A percentile compares a stretch with the other conserved stretches of the same genome.
Evolutionary conservation across 2,888 invertebrate genomes (phyloP).

Genomic region (Acronicta alni): DNA sequence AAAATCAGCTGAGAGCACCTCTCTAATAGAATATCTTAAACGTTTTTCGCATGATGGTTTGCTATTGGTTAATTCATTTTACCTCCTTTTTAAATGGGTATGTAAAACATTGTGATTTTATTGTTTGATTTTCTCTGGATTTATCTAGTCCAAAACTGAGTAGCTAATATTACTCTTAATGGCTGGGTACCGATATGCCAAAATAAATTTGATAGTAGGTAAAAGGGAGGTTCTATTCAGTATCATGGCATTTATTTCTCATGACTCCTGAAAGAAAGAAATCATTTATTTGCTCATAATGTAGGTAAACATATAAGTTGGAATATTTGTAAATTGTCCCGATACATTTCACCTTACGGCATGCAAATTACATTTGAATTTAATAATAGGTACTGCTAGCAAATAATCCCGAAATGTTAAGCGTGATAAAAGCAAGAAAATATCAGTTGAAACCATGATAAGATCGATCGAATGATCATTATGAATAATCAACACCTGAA

Average conservation of each 20-base stretch:
- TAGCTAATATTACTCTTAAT: conserved; percentile 10
- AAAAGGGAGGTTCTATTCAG: not conserved
- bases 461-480: no score
- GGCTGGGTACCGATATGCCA: not conserved
- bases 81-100: conserved; percentile 8
- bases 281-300: no score
- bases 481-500: no score
- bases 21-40: conserved; percentile 12
- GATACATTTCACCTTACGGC: no score
- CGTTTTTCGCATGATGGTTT: conserved; percentile 1
- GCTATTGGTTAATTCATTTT: conserved; percentile 35
- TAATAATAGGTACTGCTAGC: no score
- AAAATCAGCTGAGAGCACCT: not conserved
- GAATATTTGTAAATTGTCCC: no score
- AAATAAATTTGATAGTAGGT: not conserved
- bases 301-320: no score
- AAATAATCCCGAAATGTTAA: no score
- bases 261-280: not conserved
- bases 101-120: conserved; percentile 28
- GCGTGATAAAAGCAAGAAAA: no score
- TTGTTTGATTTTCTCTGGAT: conserved; percentile 33
- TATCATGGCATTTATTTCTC: no score
- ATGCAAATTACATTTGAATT: no score
- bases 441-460: no score
- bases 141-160: conserved; percentile 43